These are phyloP conservation scores for Hirtodrosophila confusa DNA, from an alignment of 2,888 invertebrate genomes.

Conservation along the genomic window DNA sequence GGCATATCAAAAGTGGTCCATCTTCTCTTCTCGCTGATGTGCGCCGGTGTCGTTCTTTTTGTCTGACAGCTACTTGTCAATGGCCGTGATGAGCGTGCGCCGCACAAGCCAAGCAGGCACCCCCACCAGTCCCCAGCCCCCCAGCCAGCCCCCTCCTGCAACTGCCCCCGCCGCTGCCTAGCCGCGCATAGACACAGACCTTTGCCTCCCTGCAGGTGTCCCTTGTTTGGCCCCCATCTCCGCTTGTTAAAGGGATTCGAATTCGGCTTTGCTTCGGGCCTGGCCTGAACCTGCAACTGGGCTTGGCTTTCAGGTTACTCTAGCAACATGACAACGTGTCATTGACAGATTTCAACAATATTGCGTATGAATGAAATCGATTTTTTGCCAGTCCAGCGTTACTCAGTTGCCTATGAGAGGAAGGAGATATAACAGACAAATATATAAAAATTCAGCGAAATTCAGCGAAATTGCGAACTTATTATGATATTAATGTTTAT, in stretches of 20 bases:
- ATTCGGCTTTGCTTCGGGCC: neutral
- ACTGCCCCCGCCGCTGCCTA: neutral
- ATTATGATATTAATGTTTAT: too few relatives aligned
- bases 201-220: slow-evolving; percentile 20
- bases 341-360: slow-evolving; percentile 75
- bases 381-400: slow-evolving; percentile 32
- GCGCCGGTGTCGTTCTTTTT: slow-evolving; percentile 41
- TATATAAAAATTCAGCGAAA: neutral
- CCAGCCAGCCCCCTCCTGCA: neutral
- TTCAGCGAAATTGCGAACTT: too few relatives aligned
- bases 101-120: slow-evolving; percentile 30
- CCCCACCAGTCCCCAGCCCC: neutral
- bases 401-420: too few relatives aligned
- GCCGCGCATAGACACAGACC: slow-evolving; percentile 17
- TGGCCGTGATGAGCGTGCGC: slow-evolving; percentile 68
- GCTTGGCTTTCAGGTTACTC: slow-evolving; percentile 12
- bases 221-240: slow-evolving; percentile 17
- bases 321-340: slow-evolving; percentile 61
- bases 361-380: slow-evolving; percentile 77
- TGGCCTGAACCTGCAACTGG: neutral
- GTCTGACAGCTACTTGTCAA: slow-evolving; percentile 79
- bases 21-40: slow-evolving; percentile 47
- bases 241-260: slow-evolving; percentile 20
- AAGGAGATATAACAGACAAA: too few relatives aligned
- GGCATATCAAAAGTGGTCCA: slow-evolving; percentile 68